A percentile compares a stretch with the other conserved stretches of the same genome.
These are phyloP conservation scores for Norana najaformis DNA, from an alignment of 2,888 invertebrate species.

Conservation along the genomic window DNA sequence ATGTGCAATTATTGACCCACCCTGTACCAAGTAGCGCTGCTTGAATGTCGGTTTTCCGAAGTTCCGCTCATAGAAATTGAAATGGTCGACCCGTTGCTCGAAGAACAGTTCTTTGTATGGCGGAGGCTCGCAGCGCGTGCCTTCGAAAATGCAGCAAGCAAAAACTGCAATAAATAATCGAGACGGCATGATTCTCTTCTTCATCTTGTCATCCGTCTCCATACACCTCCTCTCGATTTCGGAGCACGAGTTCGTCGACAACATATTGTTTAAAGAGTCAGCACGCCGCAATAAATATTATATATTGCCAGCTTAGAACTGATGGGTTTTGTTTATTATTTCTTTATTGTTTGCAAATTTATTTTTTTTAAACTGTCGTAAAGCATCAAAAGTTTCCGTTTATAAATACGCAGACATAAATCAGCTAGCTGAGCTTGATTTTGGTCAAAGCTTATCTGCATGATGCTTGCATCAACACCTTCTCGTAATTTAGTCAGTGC, in stretches of 20 bases:
- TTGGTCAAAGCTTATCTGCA: neutral
- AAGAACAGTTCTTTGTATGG: constrained; percentile 26
- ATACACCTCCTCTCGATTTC: neutral
- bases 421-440: neutral
- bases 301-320: neutral
- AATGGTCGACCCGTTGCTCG: constrained; percentile 74
- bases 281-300: neutral
- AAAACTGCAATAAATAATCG: neutral
- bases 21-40: constrained; percentile 72
- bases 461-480: too few species aligned
- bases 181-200: neutral
- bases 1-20: neutral
- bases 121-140: neutral
- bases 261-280: neutral
- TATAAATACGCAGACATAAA: neutral
- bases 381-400: neutral
- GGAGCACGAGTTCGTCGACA: neutral
- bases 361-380: neutral
- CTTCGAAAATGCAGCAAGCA: neutral
- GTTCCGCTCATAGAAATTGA: constrained; percentile 72
- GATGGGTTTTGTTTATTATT: too few species aligned
- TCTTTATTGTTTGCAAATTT: too few species aligned
- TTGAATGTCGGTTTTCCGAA: constrained; percentile 73
- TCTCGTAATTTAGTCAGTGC: neutral
- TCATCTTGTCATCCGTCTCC: neutral